Conservation (phyloP, 2,888 invertebrate species). For the Idaea dimidiata region DNA sequence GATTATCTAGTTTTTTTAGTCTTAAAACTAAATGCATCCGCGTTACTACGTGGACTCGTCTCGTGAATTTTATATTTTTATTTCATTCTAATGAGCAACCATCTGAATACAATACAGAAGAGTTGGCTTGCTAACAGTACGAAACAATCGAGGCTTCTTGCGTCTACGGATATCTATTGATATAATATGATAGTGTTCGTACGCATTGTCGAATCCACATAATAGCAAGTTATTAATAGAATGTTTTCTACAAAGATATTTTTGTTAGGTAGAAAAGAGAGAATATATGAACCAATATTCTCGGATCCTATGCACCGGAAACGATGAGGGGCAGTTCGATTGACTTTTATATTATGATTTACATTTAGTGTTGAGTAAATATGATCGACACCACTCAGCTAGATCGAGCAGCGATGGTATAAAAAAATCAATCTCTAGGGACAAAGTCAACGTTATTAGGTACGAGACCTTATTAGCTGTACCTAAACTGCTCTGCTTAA, state of each 20-base stretch:
- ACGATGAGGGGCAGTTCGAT: no score
- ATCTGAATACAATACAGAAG: background rate
- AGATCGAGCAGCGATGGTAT: no score
- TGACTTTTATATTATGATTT: no score
- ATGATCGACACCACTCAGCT: no score
- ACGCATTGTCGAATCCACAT: slow-evolving; percentile 1
- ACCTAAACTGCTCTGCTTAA: no score
- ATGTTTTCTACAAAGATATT: background rate
- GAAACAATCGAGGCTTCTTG: background rate
- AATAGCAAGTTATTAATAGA: background rate
- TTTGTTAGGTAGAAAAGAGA: background rate
- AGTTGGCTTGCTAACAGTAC: background rate
- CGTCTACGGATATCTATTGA: background rate
- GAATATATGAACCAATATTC: background rate
- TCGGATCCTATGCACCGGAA: no score
- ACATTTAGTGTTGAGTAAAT: no score
- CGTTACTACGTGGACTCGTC: slow-evolving; percentile 19
- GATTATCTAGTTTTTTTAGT: slow-evolving; percentile 35
- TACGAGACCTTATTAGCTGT: no score
- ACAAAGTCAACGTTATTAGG: no score
- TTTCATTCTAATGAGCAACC: background rate
- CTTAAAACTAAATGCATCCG: slow-evolving; percentile 27
- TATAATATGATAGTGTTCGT: background rate
- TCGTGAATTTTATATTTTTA: background rate
- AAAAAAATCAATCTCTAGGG: no score